Percentiles rank a stretch among this genome's conserved stretches.
Conservation (phyloP, 2,797 vertebrate species). For the Graptemys geographica region DNA sequence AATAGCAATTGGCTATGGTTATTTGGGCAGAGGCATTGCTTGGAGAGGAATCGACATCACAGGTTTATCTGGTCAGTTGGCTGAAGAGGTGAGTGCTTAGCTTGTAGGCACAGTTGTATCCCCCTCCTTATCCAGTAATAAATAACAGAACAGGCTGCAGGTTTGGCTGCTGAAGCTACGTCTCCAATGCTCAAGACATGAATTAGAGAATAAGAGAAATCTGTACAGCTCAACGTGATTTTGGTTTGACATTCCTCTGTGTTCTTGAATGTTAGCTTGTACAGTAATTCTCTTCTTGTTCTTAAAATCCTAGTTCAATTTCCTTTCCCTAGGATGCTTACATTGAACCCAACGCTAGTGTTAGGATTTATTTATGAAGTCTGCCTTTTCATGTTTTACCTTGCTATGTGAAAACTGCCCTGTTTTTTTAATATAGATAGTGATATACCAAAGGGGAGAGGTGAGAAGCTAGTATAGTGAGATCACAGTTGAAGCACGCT, state of each 20-base stretch:
- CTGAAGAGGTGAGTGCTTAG: background rate
- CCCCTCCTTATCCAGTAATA: background rate
- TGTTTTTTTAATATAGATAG: background rate
- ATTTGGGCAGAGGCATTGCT: background rate
- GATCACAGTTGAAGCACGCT: background rate
- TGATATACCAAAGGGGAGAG: background rate
- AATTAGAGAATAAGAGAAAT: background rate
- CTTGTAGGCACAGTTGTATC: background rate
- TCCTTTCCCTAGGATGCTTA: background rate
- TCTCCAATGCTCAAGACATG: background rate
- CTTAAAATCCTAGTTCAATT: background rate
- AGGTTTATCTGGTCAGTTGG: background rate
- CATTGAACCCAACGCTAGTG: background rate
- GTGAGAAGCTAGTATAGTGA: background rate
- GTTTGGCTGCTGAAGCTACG: background rate
- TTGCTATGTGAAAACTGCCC: background rate
- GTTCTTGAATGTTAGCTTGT: background rate
- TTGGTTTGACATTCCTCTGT: slow-evolving; percentile 4
- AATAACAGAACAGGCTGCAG: background rate
- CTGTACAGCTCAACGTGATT: background rate
- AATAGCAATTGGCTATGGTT: background rate
- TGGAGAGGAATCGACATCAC: background rate
- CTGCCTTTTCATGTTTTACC: background rate
- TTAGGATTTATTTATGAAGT: background rate
- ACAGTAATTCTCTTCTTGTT: background rate